Base-by-base conservation (phyloP, 1,140 invertebrate genomes). In the Thereuonema tuberculata region DNA sequence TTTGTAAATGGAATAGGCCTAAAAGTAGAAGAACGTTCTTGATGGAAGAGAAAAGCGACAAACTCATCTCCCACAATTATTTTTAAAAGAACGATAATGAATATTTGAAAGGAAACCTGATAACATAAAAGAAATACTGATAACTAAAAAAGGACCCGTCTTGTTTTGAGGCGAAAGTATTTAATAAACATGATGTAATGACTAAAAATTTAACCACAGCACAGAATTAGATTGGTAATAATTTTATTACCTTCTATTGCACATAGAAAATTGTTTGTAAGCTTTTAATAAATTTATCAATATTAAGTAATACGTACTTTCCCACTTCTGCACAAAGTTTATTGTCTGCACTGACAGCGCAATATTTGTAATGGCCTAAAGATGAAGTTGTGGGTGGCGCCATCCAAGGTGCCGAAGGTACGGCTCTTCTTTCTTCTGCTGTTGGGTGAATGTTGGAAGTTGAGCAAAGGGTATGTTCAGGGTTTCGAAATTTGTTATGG, bases 271-370 rank as follows among this genome's bases (percentile, higher is more conserved):
- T 5, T 21, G 48, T 21, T 5, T 24, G 9, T 50, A 24, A 14
- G 5, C 5, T 17, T 5, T 37, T 37, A 37, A 50, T 5, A 50
- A 20, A 14, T 24, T 20, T 5, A 14, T 50, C 9, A 14, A 14
- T 20, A 5, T 50, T 24, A 28, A 12, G 14, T 55, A 9, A 25
- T n/a, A 3, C 47, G 47, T 49, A 58, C 57, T 24, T 48, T 58
- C 57, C 57, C 25, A 58, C 43, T 14, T 58, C 57, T n/a, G 57
- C 57, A 49, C 57, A 58, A 25, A 48, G 3, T 26, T 37, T 37
- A 5, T 37, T 24, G 48, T 58, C 57, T 25, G 57, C 57, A 25
- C 3, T 25, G 2, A 58, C 57, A 23, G 5, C 5, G 9, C 15
- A 17, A 23, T 58, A 14, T 24, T 47, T 2, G 25, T 48, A 58